A percentile compares a stretch with the other conserved stretches of the same genome.
phyloP scores from a whole-genome alignment of 2,113 vertebrate species.

The Daphoenositta chrysoptera region DNA sequence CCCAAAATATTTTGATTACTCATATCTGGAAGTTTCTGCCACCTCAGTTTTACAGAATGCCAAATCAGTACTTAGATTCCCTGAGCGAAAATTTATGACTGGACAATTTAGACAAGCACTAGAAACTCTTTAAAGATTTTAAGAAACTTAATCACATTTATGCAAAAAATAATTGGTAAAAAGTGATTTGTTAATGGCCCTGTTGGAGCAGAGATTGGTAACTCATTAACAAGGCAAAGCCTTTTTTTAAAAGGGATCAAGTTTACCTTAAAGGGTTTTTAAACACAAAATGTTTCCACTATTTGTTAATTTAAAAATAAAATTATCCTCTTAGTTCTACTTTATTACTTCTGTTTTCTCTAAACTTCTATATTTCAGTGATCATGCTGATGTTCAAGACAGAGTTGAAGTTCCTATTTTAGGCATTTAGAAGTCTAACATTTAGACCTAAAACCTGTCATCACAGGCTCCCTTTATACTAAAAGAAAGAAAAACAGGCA shows the following conservation, averaged over 20 bases:
- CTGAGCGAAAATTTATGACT: neutral
- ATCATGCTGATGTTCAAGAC: neutral
- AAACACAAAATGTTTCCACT: neutral
- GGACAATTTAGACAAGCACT: neutral
- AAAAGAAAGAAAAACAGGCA: neutral
- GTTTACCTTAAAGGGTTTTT: neutral
- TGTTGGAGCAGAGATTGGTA: neutral
- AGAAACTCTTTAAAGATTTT: neutral
- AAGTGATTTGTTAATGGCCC: neutral
- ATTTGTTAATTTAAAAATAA: neutral
- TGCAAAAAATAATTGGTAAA: neutral
- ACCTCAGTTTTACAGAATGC: neutral
- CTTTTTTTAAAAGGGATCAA: neutral
- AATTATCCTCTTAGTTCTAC: neutral
- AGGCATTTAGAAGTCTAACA: neutral
- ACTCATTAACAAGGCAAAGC: neutral
- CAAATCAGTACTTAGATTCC: neutral
- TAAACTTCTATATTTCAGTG: neutral
- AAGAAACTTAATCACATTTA: neutral
- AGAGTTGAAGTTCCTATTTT: neutral
- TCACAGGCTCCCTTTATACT: neutral
- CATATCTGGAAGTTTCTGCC: neutral
- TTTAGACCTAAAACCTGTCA: neutral
- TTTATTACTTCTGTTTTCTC: neutral
- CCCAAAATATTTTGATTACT: neutral